Evolutionary conservation across 2,113 vertebrate species (phyloP).

Genomic region (Corydoras sp.): DNA sequence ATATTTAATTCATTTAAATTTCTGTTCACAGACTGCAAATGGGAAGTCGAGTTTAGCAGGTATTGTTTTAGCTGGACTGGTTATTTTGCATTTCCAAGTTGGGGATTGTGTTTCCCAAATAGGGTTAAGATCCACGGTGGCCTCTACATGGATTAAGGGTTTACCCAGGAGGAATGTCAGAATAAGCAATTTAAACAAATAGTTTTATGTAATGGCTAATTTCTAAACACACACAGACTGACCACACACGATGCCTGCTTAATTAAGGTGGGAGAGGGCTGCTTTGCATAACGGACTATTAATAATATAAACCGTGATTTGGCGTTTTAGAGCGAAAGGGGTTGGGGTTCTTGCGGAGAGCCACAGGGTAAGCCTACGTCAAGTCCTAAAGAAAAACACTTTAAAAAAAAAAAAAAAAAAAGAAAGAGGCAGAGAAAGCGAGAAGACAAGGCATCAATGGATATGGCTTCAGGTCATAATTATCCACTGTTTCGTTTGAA

Average conservation of each 20-base stretch:
- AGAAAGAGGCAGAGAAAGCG: conserved; percentile 53
- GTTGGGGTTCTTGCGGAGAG: conserved; percentile 50
- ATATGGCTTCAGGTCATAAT: conserved; percentile 67
- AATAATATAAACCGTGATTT: conserved; percentile 17
- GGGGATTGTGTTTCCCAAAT: too few relatives aligned
- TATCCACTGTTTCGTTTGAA: conserved; percentile 60
- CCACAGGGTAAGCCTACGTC: conserved; percentile 59
- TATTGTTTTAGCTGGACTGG: too few relatives aligned
- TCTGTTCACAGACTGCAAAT: too few relatives aligned
- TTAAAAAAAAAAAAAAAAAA: conserved; percentile 48
- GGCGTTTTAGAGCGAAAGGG: conserved; percentile 39
- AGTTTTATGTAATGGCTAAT: too few relatives aligned
- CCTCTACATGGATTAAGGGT: too few relatives aligned
- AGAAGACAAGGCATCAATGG: conserved; percentile 65
- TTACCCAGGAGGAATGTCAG: too few relatives aligned
- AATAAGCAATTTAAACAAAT: too few relatives aligned
- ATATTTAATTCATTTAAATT: too few relatives aligned
- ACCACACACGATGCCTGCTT: conserved; percentile 4
- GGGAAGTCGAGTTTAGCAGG: too few relatives aligned
- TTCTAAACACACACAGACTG: background rate
- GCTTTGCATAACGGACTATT: background rate
- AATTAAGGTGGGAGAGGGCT: conserved; percentile 1
- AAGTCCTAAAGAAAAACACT: conserved; percentile 59
- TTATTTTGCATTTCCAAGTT: too few relatives aligned
- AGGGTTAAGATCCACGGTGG: too few relatives aligned